Base-by-base conservation (phyloP, 2,113 vertebrate genomes). In the Callionymus lyra region DNA sequence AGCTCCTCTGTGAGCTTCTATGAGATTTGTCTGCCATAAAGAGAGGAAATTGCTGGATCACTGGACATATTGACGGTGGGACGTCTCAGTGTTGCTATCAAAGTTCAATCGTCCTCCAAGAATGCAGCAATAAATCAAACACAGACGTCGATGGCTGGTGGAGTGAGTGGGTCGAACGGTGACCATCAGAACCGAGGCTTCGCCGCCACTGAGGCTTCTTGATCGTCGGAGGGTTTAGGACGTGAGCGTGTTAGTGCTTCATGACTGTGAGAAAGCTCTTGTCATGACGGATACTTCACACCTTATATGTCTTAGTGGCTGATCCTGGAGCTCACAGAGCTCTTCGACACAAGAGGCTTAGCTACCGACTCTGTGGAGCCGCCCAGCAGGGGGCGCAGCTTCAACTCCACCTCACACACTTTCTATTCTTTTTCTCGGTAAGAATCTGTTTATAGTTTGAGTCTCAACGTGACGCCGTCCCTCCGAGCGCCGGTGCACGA, bases 241-340 rank as follows among this genome's bases (percentile, higher is more conserved):
- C 12, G 21, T 41, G 50, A 21, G 16, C 1, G 6, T 31, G 34
- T 35, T 32, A 38, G 41, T 16, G 21, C 16, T 27, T 9, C 8
- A 4, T 57, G 70, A 72, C 65, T 41, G 36, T 27, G 13, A 16
- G 33, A 38, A 63, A 48, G 54, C 50, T 49, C 38, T 34, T 53
- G 36, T 62, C 56, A 41, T 47, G 40, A 63, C 37, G 40, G 27
- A 50, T 31, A 53, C 56, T 31, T 27, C 32, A 48, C 58, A 34
- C 41, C n/a, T 39, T 44, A 42, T 36, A 47, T 59, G 51, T 68
- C 44, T 53, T 67, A 61, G 53, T 31, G 41, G 44, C 44, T 68
- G 53, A 66, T 66, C 59, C 53, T n/a, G 56, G 6, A 1, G 34
- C 38, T 33, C 10, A 43, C 52, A 63, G 65, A 46, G 38, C 6